Conservation (phyloP, 2,113 vertebrate species). For the Nerophis lumbriciformis region DNA sequence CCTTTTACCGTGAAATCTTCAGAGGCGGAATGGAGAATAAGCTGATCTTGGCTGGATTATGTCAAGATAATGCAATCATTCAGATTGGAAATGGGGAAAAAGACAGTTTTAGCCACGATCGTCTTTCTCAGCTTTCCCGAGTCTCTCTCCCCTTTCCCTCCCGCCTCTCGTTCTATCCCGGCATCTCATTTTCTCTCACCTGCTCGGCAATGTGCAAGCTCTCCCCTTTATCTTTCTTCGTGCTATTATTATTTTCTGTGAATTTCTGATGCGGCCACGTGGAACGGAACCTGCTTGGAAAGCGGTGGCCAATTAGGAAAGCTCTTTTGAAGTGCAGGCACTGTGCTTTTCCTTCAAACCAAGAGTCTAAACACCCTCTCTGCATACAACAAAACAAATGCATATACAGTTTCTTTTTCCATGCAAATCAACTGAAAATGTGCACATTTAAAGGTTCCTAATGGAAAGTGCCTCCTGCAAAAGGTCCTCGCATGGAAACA, state of each 20-base stretch:
- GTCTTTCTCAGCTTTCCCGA: slow-evolving; percentile 17
- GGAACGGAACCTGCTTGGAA: slow-evolving; percentile 57
- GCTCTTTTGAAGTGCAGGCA: slow-evolving; percentile 44
- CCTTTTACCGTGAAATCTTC: slow-evolving; percentile 43
- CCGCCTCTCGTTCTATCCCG: slow-evolving; percentile 2
- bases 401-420: slow-evolving; percentile 1
- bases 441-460: slow-evolving; percentile 51
- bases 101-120: slow-evolving; percentile 49
- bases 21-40: slow-evolving; percentile 38
- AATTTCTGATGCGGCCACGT: slow-evolving; percentile 39
- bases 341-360: slow-evolving; percentile 43
- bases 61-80: slow-evolving; percentile 64
- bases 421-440: slow-evolving; percentile 15
- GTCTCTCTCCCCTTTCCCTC: slow-evolving; percentile 1
- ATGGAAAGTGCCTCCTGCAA: slow-evolving; percentile 25
- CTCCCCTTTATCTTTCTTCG: slow-evolving; percentile 13
- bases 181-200: slow-evolving; percentile 16
- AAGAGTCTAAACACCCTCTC: neutral
- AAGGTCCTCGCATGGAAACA: neutral
- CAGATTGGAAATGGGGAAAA: slow-evolving; percentile 54
- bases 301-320: slow-evolving; percentile 59
- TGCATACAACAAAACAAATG: neutral
- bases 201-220: slow-evolving; percentile 13
- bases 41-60: slow-evolving; percentile 56
- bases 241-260: slow-evolving; percentile 40